These are phyloP conservation scores for Eudemis profundana DNA, from an alignment of 2,888 invertebrate species.

Conservation along the genomic window DNA sequence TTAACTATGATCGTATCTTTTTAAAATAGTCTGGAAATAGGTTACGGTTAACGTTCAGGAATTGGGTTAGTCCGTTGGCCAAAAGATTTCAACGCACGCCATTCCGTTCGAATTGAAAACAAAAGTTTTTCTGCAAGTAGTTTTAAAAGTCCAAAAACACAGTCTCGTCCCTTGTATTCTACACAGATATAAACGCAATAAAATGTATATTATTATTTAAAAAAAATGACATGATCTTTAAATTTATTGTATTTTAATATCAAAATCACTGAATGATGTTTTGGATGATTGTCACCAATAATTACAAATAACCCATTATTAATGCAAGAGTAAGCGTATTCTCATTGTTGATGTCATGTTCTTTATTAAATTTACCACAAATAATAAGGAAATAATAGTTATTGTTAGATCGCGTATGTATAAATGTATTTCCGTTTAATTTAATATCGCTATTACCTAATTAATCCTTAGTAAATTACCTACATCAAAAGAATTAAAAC, in stretches of 20 bases:
- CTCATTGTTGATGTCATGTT: conserved; percentile 5
- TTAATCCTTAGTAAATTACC: not conserved
- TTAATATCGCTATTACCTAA: not conserved
- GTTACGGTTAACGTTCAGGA: conserved; percentile 61
- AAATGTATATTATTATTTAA: no score
- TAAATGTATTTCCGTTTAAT: not conserved
- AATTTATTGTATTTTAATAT: not conserved
- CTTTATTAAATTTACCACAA: not conserved
- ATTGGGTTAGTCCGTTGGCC: conserved; percentile 55
- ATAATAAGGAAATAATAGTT: conserved; percentile 13
- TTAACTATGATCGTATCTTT: conserved; percentile 58
- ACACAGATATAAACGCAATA: no score
- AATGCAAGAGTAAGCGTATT: not conserved
- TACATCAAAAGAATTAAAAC: not conserved
- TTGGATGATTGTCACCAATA: no score
- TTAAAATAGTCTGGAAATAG: conserved; percentile 56
- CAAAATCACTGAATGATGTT: no score
- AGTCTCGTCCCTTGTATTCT: no score
- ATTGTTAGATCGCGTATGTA: not conserved
- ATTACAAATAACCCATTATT: conserved; percentile 17
- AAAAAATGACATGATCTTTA: no score
- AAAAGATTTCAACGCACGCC: conserved; percentile 64
- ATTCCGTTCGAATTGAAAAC: conserved; percentile 40
- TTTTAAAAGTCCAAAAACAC: no score
- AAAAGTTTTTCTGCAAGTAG: conserved; percentile 13